Evolutionary conservation across 2,113 vertebrate genomes (phyloP).

Genomic region (Tretioscincus oriximinensis): DNA sequence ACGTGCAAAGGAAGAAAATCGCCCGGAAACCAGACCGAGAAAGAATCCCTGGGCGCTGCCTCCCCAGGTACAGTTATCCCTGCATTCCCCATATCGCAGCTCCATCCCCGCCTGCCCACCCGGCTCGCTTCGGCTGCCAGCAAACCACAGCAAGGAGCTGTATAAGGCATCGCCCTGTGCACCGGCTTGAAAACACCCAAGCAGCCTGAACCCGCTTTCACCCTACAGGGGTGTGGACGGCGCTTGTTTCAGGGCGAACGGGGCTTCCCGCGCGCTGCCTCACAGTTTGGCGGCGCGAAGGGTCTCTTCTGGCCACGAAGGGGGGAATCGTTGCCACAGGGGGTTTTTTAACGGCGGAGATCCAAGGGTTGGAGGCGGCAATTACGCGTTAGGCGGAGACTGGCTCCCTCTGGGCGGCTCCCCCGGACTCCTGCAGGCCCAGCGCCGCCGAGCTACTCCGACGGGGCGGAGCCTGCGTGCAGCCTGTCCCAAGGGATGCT

Average conservation of each 20-base stretch:
- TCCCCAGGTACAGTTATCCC: constrained; percentile 39
- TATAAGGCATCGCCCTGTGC: background rate
- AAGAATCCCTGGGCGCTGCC: constrained; percentile 12
- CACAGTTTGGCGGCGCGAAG: background rate
- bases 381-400: constrained; percentile 57
- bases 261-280: constrained; percentile 40
- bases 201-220: background rate
- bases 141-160: background rate
- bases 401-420: constrained; percentile 62
- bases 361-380: constrained; percentile 62
- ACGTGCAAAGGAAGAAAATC: constrained; percentile 70
- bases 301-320: background rate
- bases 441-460: constrained; percentile 62
- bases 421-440: constrained; percentile 56
- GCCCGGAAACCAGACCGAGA: constrained; percentile 53
- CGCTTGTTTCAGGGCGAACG: background rate
- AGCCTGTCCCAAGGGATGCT: constrained; percentile 58
- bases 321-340: background rate
- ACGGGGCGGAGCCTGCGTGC: constrained; percentile 36
- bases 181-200: too few species aligned
- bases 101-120: constrained; percentile 9
- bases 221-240: too few species aligned
- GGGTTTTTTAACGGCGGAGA: background rate
- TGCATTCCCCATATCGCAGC: background rate
- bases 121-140: background rate